A percentile compares a stretch with the other conserved stretches of the same genome.
phyloP scores from a whole-genome alignment of 2,113 vertebrate species.

The Trogon melanurus region DNA sequence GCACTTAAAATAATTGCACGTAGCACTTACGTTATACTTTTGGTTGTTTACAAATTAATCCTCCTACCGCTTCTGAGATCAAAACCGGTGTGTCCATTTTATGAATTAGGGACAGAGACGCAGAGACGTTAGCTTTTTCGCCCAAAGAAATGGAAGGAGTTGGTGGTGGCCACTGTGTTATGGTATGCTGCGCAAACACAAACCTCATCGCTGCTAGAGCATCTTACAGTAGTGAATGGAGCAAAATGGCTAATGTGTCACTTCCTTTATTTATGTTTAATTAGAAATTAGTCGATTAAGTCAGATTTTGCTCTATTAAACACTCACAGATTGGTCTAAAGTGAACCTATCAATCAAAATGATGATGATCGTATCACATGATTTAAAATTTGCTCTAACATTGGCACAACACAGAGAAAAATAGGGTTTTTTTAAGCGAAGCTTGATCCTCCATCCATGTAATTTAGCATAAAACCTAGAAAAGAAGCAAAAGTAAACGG shows the following conservation, averaged over 20 bases:
- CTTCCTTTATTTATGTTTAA: neutral
- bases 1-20: slow-evolving; percentile 27
- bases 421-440: neutral
- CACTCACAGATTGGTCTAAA: neutral
- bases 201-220: neutral
- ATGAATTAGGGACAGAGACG: neutral
- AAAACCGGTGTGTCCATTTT: neutral
- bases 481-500: slow-evolving; percentile 48
- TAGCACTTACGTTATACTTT: neutral
- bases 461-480: slow-evolving; percentile 39
- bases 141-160: neutral
- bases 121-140: neutral
- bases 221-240: neutral
- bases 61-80: neutral
- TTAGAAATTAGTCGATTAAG: neutral
- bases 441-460: slow-evolving; percentile 15
- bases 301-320: neutral
- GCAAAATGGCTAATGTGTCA: neutral
- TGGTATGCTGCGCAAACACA: neutral
- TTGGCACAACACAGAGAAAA: neutral
- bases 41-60: slow-evolving; percentile 9
- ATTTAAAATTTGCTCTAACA: neutral
- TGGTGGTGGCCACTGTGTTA: neutral
- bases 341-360: neutral
- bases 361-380: neutral